phyloP scores from a whole-genome alignment of 2,113 vertebrate species.

The Psephotus haematonotus region DNA sequence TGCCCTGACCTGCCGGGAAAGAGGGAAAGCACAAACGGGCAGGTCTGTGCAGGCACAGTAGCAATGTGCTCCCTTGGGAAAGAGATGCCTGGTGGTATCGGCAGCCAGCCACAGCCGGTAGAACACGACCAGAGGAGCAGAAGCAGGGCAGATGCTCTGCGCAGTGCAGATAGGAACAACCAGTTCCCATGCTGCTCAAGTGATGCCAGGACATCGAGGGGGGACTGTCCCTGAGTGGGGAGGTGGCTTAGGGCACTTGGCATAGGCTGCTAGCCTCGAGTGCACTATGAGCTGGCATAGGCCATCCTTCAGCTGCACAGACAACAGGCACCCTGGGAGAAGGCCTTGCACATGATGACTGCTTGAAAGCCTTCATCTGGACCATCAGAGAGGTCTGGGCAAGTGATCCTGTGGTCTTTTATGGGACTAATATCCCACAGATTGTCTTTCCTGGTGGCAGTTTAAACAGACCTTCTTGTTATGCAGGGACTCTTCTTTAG shows the following conservation, averaged over 20 bases:
- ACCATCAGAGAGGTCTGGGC: neutral
- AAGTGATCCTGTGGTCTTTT: neutral
- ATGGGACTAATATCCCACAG: neutral
- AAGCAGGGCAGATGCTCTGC: neutral
- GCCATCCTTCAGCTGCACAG: neutral
- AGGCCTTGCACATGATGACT: neutral
- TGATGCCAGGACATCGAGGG: neutral
- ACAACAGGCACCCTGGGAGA: neutral
- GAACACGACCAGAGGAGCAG: neutral
- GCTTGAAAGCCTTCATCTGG: neutral
- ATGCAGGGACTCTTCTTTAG: neutral
- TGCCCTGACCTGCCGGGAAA: neutral
- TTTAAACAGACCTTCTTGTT: neutral
- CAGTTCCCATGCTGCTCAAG: neutral
- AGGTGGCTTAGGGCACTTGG: neutral
- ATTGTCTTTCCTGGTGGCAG: neutral
- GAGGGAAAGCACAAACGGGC: neutral
- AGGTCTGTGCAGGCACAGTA: fast-evolving
- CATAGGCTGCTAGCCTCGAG: neutral
- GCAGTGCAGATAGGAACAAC: neutral
- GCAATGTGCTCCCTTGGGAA: neutral
- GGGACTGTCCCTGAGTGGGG: fast-evolving
- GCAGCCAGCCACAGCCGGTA: neutral
- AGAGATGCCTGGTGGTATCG: neutral
- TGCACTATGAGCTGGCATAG: neutral